A percentile compares a stretch with the other conserved stretches of the same genome.
Evolutionary conservation across 2,797 vertebrate species (phyloP).

Genomic region (Manis javanica): DNA sequence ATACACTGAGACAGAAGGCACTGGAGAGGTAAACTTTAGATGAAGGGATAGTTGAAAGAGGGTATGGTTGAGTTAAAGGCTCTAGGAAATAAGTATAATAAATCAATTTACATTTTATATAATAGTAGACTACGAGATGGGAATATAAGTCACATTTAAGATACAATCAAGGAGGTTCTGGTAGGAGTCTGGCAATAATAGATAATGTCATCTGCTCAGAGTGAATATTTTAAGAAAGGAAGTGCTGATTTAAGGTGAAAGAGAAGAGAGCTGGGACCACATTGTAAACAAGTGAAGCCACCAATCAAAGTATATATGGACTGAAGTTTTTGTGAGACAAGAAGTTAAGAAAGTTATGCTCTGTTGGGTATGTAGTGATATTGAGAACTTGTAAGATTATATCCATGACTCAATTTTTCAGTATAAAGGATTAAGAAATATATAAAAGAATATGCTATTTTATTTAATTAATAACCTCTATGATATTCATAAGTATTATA

Average conservation of each 20-base stretch:
- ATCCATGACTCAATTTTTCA: background rate
- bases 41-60: background rate
- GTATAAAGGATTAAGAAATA: background rate
- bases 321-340: background rate
- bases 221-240: background rate
- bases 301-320: background rate
- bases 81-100: background rate
- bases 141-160: background rate
- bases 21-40: background rate
- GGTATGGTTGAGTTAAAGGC: background rate
- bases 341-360: background rate
- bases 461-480: background rate
- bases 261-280: background rate
- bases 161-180: background rate
- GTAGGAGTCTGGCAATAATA: background rate
- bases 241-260: background rate
- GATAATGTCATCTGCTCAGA: background rate
- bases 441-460: background rate
- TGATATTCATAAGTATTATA: background rate
- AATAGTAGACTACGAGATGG: background rate
- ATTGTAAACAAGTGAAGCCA: background rate
- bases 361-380: background rate
- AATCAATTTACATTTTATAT: background rate
- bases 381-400: background rate
- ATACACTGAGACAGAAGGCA: background rate